Base-by-base conservation (phyloP, 30 jellyfish, hydroid and myxozoan genomes). In the Aurelia sp. region DNA sequence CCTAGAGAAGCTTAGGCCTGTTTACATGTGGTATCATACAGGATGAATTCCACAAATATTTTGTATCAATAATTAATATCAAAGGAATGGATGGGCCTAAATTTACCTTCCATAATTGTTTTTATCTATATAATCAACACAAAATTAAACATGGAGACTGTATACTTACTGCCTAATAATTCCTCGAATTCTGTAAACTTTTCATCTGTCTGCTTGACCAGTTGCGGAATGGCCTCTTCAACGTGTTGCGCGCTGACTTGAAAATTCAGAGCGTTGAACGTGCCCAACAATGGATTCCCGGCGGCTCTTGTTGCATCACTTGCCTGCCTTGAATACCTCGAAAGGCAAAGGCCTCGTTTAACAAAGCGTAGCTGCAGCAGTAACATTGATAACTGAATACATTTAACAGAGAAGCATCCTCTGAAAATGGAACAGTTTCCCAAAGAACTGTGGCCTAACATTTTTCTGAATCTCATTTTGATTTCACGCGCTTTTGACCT, bases 161-260 rank as follows among this genome's bases (percentile, higher is more conserved):
- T n/a, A 67, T 27, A 67, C 22, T 67, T 41, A 84, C 93, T 81
- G 44, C 55, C 27, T 0, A 90, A 31, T 4, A 41, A 67, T 13
- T 20, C 21, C 77, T 90, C 97, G 58, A 90, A 82, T 48, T 81
- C 73, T 17, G 69, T 71, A 72, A 81, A 82, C 68, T 82, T 78
- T 59, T 62, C 67, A 20, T 74, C 82, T 4, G 91, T 67, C 27
- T 81, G 78, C 13, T 75, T 80, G 7, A 90, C 86, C 12, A 90
- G 87, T 19, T 2, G 51, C 7, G 97, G 97, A 48, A 90, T 75
- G 73, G 91, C 93, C 31, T 74, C 90, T 21, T 90, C 88, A 27
- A 90, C 91, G 47, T 72, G 73, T 20, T 73, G 75, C 5, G 91
- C 93, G 50, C 86, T 71, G 63, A 90, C 88, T 59, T 77, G 75